Evolutionary conservation across 2,888 invertebrate genomes (phyloP), one percentile per base, ranked within the genome.

Genomic region (Nineta flava): DNA sequence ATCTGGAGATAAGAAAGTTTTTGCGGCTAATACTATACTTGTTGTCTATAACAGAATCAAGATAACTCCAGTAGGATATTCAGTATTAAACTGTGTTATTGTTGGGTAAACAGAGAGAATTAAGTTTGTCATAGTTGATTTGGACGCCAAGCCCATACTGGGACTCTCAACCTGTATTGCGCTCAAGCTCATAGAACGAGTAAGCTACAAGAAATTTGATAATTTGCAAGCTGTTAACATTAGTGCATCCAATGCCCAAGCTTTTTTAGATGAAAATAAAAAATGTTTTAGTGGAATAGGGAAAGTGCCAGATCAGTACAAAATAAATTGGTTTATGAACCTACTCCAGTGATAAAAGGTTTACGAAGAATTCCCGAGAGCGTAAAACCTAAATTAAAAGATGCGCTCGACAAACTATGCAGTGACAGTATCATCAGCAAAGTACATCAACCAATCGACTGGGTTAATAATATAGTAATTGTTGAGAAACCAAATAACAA

Each of bases 401-500:
- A 32, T 9, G 32, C 32, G 10, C 10, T 32, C 7, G 32, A 32
- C 10, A 32, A 10, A 9, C 10, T 32, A 10, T 9, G 7, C 7
- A 10, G 10, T 9, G 10, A 10, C 7, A 10, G 10, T 32, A 32
- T 32, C 10, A 32, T 32, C 32, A 9, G 10, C 10, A 7, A 7
- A 32, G 32, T 32, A 10, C 9, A 32, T 9, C 9, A 10, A 7
- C n/a, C n/a, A n/a, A n/a, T n/a, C n/a, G n/a, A n/a, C n/a, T n/a
- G n/a, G n/a, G n/a, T n/a, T n/a, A n/a, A n/a, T n/a, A n/a, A n/a
- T n/a, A n/a, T n/a, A n/a, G n/a, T n/a, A n/a, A n/a, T n/a, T n/a
- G n/a, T n/a, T n/a, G n/a, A n/a, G 41, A 46, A 42, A 21, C 49
- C 49, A 13, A 26, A 50, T 31, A 46, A 50, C 13, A 35, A 13